Evolutionary conservation across 2,888 invertebrate species (phyloP).

Genomic region (Acanthacorydalis orientalis): DNA sequence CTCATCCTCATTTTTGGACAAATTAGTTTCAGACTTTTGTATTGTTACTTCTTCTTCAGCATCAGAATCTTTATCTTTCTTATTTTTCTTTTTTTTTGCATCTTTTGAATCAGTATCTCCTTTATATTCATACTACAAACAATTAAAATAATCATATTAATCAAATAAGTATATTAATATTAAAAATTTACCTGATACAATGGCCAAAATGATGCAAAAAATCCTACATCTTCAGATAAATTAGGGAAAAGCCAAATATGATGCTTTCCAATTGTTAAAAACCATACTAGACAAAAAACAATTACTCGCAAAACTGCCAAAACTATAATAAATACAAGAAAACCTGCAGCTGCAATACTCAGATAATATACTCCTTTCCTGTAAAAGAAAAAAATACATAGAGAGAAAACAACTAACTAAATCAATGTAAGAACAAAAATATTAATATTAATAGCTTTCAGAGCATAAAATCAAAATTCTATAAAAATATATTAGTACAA

Average conservation of each 20-base stretch:
- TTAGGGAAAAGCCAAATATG: slow-evolving; percentile 99
- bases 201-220: slow-evolving; percentile 97
- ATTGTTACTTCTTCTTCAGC: slow-evolving; percentile 43
- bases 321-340: slow-evolving; percentile 83
- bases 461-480: background rate
- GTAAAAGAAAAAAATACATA: slow-evolving; percentile 15
- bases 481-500: background rate
- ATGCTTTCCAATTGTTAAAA: slow-evolving; percentile 70
- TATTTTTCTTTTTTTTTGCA: slow-evolving; percentile 52
- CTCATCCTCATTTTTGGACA: slow-evolving; percentile 22
- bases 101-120: slow-evolving; percentile 36
- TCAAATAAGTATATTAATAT: no score
- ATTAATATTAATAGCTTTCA: background rate
- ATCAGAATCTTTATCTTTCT: slow-evolving; percentile 68
- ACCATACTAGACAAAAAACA: slow-evolving; percentile 84
- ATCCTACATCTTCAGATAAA: slow-evolving; percentile 95
- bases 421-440: slow-evolving; percentile 3
- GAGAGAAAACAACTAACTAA: background rate
- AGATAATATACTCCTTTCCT: slow-evolving; percentile 92
- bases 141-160: slow-evolving; percentile 4
- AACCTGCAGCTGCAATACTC: slow-evolving; percentile 85
- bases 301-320: slow-evolving; percentile 78
- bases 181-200: slow-evolving; percentile 70
- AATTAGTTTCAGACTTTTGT: slow-evolving; percentile 23
- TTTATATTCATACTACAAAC: slow-evolving; percentile 64